These are phyloP conservation scores for Drosophila pallidifrons DNA, from an alignment of 1,140 invertebrate genomes.

Conservation along the genomic window DNA sequence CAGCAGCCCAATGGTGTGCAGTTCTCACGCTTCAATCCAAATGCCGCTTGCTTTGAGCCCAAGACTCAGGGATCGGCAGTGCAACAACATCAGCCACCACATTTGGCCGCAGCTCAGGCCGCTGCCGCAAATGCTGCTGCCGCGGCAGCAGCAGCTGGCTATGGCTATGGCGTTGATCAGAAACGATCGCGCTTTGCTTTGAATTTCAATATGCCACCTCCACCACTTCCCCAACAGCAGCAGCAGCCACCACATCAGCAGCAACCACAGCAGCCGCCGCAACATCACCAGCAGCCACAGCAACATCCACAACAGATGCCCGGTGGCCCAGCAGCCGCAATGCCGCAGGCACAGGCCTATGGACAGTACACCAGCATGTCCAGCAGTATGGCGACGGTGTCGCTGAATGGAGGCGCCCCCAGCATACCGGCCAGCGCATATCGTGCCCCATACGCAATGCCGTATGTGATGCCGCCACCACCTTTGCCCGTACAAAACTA, in stretches of 20 bases:
- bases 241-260: slow-evolving; percentile 32
- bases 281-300: slow-evolving; percentile 28
- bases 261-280: slow-evolving; percentile 34
- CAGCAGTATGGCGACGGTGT: slow-evolving; percentile 71
- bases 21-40: slow-evolving; percentile 72
- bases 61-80: slow-evolving; percentile 46
- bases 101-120: slow-evolving; percentile 48
- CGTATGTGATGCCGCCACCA: slow-evolving; percentile 80
- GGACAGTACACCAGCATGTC: slow-evolving; percentile 72
- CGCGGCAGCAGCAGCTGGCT: slow-evolving; percentile 54
- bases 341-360: slow-evolving; percentile 56
- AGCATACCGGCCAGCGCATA: slow-evolving; percentile 60
- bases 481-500: slow-evolving; percentile 84
- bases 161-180: slow-evolving; percentile 64
- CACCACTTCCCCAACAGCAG: slow-evolving; percentile 56
- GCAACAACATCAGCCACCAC: slow-evolving; percentile 54
- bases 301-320: slow-evolving; percentile 28
- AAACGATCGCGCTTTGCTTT: slow-evolving; percentile 71
- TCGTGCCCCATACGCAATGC: slow-evolving; percentile 63
- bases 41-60: slow-evolving; percentile 74
- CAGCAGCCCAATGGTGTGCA: slow-evolving; percentile 57
- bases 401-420: slow-evolving; percentile 64
- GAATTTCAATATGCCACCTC: slow-evolving; percentile 74
- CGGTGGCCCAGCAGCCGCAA: slow-evolving; percentile 27
- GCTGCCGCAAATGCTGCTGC: slow-evolving; percentile 45